Conservation (phyloP, 2,113 vertebrate species). For the Podocnemis expansa region DNA sequence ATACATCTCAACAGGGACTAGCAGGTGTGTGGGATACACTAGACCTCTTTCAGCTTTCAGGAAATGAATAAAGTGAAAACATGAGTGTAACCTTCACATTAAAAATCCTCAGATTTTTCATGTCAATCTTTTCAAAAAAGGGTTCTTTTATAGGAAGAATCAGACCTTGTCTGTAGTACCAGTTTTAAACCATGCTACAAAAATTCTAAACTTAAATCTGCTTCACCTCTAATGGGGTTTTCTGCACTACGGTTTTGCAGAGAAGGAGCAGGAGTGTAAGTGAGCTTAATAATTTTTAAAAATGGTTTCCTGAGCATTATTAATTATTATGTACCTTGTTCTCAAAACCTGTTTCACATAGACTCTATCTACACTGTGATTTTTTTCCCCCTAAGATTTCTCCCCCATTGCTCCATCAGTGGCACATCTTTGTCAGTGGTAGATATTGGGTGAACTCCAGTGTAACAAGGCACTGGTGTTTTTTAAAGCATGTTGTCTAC, state of each 20-base stretch:
- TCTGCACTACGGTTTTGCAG: neutral
- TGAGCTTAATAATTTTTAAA: neutral
- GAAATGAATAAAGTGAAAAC: neutral
- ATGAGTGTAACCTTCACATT: neutral
- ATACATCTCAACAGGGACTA: neutral
- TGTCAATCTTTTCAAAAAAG: neutral
- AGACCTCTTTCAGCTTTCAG: neutral
- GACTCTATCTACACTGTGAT: neutral
- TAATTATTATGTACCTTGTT: neutral
- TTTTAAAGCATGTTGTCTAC: neutral
- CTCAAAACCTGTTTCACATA: neutral
- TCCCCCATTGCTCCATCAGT: neutral
- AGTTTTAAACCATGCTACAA: neutral
- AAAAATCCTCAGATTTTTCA: neutral
- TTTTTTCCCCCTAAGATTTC: neutral
- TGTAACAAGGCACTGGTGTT: neutral
- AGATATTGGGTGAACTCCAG: neutral
- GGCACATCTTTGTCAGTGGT: neutral
- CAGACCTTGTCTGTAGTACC: neutral
- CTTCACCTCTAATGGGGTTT: neutral
- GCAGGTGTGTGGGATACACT: neutral
- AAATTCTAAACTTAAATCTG: neutral
- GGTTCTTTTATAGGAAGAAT: neutral
- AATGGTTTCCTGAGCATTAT: neutral
- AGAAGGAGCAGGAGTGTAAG: neutral